Evolutionary conservation across 2,888 invertebrate species (phyloP), one percentile per base, ranked within the genome.

Genomic region (Petrolisthes manimaculis): DNA sequence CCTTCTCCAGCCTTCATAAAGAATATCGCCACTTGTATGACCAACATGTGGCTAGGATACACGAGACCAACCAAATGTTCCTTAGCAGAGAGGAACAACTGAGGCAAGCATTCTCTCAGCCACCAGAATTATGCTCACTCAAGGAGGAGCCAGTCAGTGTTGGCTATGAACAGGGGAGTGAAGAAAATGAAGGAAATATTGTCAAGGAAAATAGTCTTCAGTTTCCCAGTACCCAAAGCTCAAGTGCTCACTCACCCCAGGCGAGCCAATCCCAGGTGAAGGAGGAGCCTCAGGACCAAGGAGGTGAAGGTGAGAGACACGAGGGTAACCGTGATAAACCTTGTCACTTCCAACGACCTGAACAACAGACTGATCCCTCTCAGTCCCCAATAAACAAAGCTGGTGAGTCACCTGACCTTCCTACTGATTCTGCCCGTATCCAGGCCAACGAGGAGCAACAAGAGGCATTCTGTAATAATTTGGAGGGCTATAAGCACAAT

Each of bases 321-420:
- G 83, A 55, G 56, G 75, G 75, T 8, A 55, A 21, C 12, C 51
- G 75, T 37, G 75, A 18, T 14, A 24, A 81, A 61, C 12, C 56
- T 18, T 18, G 12, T 9, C 5, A 37, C 37, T 89, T 78, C 37
- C 71, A 79, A n/a, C 74, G 67, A 14, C 82, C 85, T n/a, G 85
- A 85, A 5, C 84, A 88, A n/a, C 82, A 84, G 14, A 56, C 24
- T 55, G 88, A 89, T 18, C 53, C 85, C 18, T 56, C 75, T 5
- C 80, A 71, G 67, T 89, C 88, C 5, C 88, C 88, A 14, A 89
- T 89, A 54, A 85, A 89, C 67, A 89, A 89, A 54, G 85, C 88
- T 14, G 88, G 88, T n/a, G 88, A 89, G 71, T 89, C 88, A 9
- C 88, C 88, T 3, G 88, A 89, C 67, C 82, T 89, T 24, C 88